Base-by-base conservation (phyloP, 2,888 invertebrate genomes). In the Gymnoscelis rufifasciata region DNA sequence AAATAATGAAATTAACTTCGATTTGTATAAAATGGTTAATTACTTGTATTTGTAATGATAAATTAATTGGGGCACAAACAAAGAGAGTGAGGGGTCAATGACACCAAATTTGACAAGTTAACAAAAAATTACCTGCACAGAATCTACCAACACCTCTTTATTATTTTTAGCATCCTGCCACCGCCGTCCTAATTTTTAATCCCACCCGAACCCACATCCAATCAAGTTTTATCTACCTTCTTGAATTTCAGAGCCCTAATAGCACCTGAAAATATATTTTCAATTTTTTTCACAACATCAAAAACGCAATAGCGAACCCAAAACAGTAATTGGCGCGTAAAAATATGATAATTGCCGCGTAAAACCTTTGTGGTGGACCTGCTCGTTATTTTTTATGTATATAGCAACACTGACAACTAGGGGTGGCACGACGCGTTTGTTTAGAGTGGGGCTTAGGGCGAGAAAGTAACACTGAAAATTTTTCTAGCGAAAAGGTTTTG, bases 271-370 rank as follows among this genome's bases (percentile, higher is more conserved):
- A 65, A 55, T 47, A 50, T 43, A 46, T 39, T 47, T 54, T 12
- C 38, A 56, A 49, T 61, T 66, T 68, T 63, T 59, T 59, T 39
- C 47, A 48, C 50, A 59, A 44, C 60, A 58, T 50, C 50, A 59
- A 63, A 57, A 57, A 55, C 52, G 53, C 70, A 70, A 76, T 79
- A 71, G 68, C 60, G 57, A 57, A 53, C 62, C 59, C 64, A 67
- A 71, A 74, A 71, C 70, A 71, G 74, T 83, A 83, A 83, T 81
- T 78, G 80, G 72, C 59, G 57, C 46, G 57, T 64, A 64, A 73
- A 78, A 78, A 79, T 83, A 82, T 82, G 81, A 80, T 86, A 86
- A 86, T 84, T 72, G 79, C 62, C 59, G 62, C 70, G 71, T 76
- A 70, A 77, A 77, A 71, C 78, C 76, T 78, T 76, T 75, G 74